A percentile compares a stretch with the other conserved stretches of the same genome.
Evolutionary conservation across 2,113 vertebrate genomes (phyloP).

Genomic region (Salvelinus fontinalis): DNA sequence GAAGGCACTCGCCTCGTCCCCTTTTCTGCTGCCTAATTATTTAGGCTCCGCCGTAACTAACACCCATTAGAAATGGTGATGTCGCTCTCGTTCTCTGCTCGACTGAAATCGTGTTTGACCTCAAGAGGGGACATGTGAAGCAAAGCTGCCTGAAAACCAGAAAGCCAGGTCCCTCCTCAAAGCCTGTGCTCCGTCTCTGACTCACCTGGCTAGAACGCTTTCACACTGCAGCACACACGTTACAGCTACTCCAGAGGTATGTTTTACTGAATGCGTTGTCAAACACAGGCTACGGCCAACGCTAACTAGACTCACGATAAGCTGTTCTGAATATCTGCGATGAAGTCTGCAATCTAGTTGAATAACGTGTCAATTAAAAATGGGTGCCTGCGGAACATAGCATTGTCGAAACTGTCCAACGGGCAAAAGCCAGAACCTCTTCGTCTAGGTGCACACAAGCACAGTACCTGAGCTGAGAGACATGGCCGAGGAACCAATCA

Average conservation of each 20-base stretch:
- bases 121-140: constrained; percentile 1
- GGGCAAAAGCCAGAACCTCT: neutral
- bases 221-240: neutral
- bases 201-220: neutral
- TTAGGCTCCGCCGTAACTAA: neutral
- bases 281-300: neutral
- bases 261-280: neutral
- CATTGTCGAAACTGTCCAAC: neutral
- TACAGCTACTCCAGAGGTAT: neutral
- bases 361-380: neutral
- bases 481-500: too few relatives aligned
- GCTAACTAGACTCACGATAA: neutral
- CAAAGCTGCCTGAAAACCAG: constrained; percentile 2
- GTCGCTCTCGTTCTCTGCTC: neutral
- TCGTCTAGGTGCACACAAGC: neutral
- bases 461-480: neutral
- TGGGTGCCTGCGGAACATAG: neutral
- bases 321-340: neutral
- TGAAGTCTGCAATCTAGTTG: neutral
- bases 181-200: neutral
- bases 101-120: constrained; percentile 15
- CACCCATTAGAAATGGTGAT: constrained; percentile 8
- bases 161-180: neutral
- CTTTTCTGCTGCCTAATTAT: neutral
- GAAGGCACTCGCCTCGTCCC: neutral